A percentile compares a stretch with the other conserved stretches of the same genome.
Conservation (phyloP, 2,113 vertebrate species). For the Bubalus kerabau region DNA sequence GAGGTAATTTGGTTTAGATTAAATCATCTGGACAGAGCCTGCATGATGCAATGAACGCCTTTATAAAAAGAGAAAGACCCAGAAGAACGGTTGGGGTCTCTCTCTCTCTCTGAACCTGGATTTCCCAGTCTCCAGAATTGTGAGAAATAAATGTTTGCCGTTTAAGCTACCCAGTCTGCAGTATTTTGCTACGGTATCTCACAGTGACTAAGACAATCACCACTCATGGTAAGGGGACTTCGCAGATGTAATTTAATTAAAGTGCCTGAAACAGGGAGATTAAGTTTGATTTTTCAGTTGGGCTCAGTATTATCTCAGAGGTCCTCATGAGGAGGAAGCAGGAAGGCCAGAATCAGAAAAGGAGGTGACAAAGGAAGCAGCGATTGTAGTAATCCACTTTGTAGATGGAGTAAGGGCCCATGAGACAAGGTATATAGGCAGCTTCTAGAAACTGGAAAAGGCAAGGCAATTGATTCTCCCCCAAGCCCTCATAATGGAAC, state of each 20-base stretch:
- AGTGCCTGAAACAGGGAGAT: background rate
- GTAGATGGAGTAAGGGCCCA: background rate
- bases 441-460: background rate
- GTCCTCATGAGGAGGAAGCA: background rate
- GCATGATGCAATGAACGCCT: background rate
- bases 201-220: background rate
- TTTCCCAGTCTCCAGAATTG: background rate
- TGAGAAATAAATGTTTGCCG: background rate
- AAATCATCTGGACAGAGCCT: background rate
- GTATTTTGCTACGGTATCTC: background rate
- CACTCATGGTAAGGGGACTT: background rate
- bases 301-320: background rate
- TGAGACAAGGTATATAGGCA: no score
- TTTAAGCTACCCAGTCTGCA: background rate
- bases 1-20: background rate
- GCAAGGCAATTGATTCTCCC: background rate
- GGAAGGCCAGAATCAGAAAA: background rate
- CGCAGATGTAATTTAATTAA: background rate
- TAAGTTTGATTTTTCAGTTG: background rate
- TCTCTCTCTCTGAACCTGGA: background rate
- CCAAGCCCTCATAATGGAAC: background rate
- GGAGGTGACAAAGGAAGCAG: background rate
- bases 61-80: background rate
- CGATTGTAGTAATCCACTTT: background rate
- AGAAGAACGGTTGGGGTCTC: background rate